These are phyloP conservation scores for Conchocele bisecta DNA, from an alignment of 2,888 invertebrate genomes.

Conservation along the genomic window DNA sequence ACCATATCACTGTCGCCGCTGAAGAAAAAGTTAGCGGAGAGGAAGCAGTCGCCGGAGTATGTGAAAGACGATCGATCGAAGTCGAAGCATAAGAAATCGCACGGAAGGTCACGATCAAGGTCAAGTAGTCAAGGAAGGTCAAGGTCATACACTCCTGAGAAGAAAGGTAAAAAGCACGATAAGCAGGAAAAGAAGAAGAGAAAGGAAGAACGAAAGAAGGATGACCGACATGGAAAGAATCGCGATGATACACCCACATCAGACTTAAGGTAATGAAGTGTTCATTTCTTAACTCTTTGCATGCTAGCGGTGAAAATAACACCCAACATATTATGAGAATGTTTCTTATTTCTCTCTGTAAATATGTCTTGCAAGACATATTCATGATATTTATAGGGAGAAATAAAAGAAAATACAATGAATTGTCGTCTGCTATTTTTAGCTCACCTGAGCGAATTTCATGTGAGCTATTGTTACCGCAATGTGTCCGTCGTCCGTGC, in stretches of 20 bases:
- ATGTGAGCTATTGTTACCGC: too few relatives aligned
- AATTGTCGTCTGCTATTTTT: too few relatives aligned
- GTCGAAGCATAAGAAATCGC: too few relatives aligned
- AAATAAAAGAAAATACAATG: too few relatives aligned
- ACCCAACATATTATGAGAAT: too few relatives aligned
- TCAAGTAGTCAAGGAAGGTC: conserved; percentile 53
- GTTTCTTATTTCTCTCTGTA: too few relatives aligned
- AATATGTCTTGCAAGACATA: too few relatives aligned
- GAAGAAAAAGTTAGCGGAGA: conserved; percentile 45
- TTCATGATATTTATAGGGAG: too few relatives aligned
- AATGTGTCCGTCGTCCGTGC: too few relatives aligned
- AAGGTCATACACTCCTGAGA: conserved; percentile 56
- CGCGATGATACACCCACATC: conserved; percentile 44
- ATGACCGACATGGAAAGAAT: conserved; percentile 21
- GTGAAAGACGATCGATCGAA: conserved; percentile 45
- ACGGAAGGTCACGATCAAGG: conserved; percentile 59
- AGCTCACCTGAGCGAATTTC: too few relatives aligned
- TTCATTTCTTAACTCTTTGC: too few relatives aligned
- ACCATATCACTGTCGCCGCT: conserved; percentile 43
- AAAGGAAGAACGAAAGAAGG: conserved; percentile 45
- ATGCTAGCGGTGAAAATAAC: too few relatives aligned
- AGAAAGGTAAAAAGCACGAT: conserved; percentile 54
- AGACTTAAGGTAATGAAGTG: conserved; percentile 28
- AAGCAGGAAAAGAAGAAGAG: conserved; percentile 50
- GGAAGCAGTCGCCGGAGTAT: conserved; percentile 47